Base-by-base conservation (phyloP, 2,888 invertebrate genomes). In the Hyppa rectilinea region DNA sequence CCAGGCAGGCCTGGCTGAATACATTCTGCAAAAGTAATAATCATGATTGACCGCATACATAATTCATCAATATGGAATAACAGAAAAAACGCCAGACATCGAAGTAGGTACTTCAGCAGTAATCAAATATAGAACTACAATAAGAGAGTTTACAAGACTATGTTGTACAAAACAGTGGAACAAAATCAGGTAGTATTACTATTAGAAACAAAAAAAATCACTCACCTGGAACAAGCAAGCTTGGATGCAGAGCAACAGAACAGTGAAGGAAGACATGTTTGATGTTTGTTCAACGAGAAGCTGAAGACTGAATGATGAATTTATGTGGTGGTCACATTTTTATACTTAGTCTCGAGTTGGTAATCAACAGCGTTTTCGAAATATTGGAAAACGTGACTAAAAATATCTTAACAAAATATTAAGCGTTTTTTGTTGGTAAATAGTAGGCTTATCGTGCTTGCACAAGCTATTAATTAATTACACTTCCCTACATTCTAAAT, bases 211-310 rank as follows among this genome's bases (percentile, higher is more conserved):
- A 5, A 10, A n/a, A n/a, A 47, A 10, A 12, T 1, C 4, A 31
- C 55, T 71, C 9, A 82, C 82, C 74, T 82, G 79, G n/a, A 81
- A 63, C 79, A 82, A 72, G 60, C 70, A 81, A 71, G 76, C 75
- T 64, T 79, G 79, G 63, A 82, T 36, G 70, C 79, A 82, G 59
- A 82, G 49, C 23, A 82, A 31, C 26, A 72, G 38, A 52, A 82
- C 58, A 56, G 75, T 47, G 56, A 79, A 75, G 40, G 70, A 52
- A 69, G 68, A 69, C 80, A 82, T 82, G 62, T 59, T 81, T 58
- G 14, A 63, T 61, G 55, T 61, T 47, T 45, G 20, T 61, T 79
- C 59, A 73, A 75, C 52, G 31, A 55, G 12, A 43, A 72, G 58
- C 50, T 55, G 43, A 72, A 71, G 31, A 62, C 70, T 55, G 50